phyloP scores from a whole-genome alignment of 2,888 invertebrate species.

The Lysandra coridon region DNA sequence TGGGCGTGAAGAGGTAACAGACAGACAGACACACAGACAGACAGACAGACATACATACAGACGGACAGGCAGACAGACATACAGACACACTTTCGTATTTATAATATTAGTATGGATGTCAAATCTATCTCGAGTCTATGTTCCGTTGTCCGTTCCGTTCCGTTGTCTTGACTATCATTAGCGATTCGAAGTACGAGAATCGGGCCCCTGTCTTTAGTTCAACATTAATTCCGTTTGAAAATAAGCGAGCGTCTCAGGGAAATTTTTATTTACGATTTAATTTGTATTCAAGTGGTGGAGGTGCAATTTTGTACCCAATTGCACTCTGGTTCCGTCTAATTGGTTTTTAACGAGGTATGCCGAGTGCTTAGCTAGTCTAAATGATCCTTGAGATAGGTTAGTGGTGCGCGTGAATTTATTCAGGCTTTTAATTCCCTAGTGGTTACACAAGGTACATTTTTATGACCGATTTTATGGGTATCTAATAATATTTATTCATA shows the following conservation, averaged over 20 bases:
- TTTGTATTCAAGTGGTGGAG: constrained; percentile 37
- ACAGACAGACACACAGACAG: too few species aligned
- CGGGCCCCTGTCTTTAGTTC: not conserved
- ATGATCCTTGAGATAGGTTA: constrained; percentile 30
- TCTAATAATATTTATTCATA: too few species aligned
- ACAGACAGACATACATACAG: too few species aligned
- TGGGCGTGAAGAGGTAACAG: too few species aligned
- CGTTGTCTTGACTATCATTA: not conserved
- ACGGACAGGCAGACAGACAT: too few species aligned
- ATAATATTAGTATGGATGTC: too few species aligned
- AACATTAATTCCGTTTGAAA: not conserved
- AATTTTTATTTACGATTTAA: constrained; percentile 30
- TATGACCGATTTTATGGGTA: too few species aligned
- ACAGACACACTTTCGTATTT: too few species aligned
- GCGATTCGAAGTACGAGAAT: not conserved
- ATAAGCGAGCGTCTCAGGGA: constrained; percentile 24
- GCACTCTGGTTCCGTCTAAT: constrained; percentile 40
- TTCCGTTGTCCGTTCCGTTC: too few species aligned
- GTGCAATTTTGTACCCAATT: constrained; percentile 39
- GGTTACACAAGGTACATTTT: too few species aligned
- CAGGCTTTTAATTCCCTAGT: constrained; percentile 13
- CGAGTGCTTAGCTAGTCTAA: constrained; percentile 35
- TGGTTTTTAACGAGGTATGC: constrained; percentile 40
- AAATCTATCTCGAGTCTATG: too few species aligned
- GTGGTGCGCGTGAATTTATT: not conserved